A percentile compares a stretch with the other conserved stretches of the same genome.
These are phyloP conservation scores for Solea senegalensis DNA, from an alignment of 2,113 vertebrate species.

Conservation along the genomic window DNA sequence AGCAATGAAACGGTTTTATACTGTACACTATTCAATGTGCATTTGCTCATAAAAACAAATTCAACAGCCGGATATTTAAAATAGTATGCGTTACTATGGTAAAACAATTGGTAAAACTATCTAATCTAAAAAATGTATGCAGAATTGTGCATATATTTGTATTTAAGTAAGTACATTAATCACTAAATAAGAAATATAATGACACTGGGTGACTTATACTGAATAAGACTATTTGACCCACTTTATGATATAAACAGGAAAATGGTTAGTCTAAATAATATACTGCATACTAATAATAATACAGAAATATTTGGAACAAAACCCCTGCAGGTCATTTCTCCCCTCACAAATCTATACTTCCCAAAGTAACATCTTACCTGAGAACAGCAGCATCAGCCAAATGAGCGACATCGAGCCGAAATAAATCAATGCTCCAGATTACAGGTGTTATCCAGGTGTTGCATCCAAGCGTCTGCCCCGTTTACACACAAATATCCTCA, in stretches of 20 bases:
- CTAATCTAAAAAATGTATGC: too few relatives aligned
- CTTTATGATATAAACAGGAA: background rate
- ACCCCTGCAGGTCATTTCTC: background rate
- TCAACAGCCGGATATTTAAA: too few relatives aligned
- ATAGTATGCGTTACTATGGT: too few relatives aligned
- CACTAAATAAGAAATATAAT: too few relatives aligned
- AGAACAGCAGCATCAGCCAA: slow-evolving; percentile 65
- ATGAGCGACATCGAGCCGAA: slow-evolving; percentile 59
- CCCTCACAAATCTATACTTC: background rate
- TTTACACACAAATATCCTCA: slow-evolving; percentile 32
- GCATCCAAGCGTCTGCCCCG: background rate
- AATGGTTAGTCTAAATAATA: background rate
- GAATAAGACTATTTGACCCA: too few relatives aligned
- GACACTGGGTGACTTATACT: too few relatives aligned
- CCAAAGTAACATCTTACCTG: slow-evolving; percentile 72
- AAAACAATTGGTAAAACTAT: too few relatives aligned
- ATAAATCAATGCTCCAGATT: slow-evolving; percentile 11
- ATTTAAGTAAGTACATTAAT: too few relatives aligned
- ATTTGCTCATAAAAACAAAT: too few relatives aligned
- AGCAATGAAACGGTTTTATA: too few relatives aligned
- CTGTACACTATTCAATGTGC: too few relatives aligned
- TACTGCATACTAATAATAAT: background rate
- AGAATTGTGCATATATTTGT: too few relatives aligned
- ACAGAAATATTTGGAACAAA: background rate
- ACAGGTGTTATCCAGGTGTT: slow-evolving; percentile 11